Evolutionary conservation across 2,113 vertebrate species (phyloP).

Genomic region (Hippocampus zosterae): DNA sequence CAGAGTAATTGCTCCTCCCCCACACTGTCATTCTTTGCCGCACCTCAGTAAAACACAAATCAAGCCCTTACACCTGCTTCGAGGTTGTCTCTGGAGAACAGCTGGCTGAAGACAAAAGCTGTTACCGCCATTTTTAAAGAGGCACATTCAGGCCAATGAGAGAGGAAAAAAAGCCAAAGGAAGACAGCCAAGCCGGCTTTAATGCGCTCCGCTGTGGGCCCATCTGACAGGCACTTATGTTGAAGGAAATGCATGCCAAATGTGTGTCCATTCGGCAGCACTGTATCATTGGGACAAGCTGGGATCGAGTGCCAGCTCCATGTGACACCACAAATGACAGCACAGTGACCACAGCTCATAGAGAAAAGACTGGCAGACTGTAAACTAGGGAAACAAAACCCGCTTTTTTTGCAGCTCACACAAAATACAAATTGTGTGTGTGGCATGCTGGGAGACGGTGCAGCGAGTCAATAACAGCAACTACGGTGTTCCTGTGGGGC

Average conservation of each 20-base stretch:
- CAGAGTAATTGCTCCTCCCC: background rate
- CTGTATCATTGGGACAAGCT: background rate
- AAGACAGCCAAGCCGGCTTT: background rate
- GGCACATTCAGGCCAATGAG: background rate
- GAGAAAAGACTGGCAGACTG: background rate
- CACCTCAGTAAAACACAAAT: slow-evolving; percentile 3
- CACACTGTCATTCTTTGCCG: background rate
- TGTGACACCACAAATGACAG: background rate
- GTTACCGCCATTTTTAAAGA: slow-evolving; percentile 3
- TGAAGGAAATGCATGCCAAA: background rate
- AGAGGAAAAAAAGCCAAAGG: background rate
- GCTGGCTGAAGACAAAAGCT: background rate
- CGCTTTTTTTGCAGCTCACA: background rate
- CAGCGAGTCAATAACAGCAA: slow-evolving; percentile 23
- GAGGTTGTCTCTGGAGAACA: background rate
- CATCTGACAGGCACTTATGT: slow-evolving; percentile 13
- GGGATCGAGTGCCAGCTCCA: background rate
- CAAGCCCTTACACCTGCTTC: background rate
- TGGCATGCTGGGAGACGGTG: slow-evolving; percentile 23
- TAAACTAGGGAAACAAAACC: background rate
- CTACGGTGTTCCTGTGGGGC: slow-evolving; percentile 14
- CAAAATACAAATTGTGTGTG: background rate
- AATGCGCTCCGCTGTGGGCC: background rate
- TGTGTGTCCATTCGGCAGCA: background rate
- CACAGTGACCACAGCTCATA: background rate